A percentile compares a stretch with the other conserved stretches of the same genome.
These are phyloP conservation scores for Oppia nitens DNA, from an alignment of 1,140 invertebrate genomes.

Conservation along the genomic window DNA sequence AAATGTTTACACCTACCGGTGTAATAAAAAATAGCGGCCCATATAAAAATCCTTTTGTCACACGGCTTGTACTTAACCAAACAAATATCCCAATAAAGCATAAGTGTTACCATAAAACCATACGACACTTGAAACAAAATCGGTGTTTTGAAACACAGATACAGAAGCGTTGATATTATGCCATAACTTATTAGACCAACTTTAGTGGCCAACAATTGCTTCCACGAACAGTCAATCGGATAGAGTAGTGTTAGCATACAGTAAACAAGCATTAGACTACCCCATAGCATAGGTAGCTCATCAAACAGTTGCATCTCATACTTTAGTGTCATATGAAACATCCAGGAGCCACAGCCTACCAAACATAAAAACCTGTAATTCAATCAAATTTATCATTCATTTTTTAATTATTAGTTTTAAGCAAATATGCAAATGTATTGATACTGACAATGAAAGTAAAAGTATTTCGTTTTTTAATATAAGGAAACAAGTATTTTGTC, in stretches of 20 bases:
- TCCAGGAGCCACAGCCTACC: constrained; percentile 33
- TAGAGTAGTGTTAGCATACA: constrained; percentile 17
- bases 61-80: not conserved
- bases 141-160: constrained; percentile 19
- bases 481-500: too few relatives aligned
- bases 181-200: constrained; percentile 16
- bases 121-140: constrained; percentile 20
- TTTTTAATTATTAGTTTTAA: too few relatives aligned
- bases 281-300: constrained; percentile 32
- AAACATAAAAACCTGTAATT: constrained; percentile 24
- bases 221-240: not conserved
- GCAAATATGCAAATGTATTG: too few relatives aligned
- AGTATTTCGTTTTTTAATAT: too few relatives aligned
- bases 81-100: constrained; percentile 6
- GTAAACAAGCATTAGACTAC: constrained; percentile 26
- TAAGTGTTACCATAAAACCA: constrained; percentile 13
- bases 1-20: not conserved
- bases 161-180: constrained; percentile 10
- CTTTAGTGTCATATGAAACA: constrained; percentile 34
- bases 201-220: not conserved
- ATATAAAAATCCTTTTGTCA: constrained; percentile 7
- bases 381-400: too few relatives aligned
- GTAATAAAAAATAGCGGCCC: constrained; percentile 14
- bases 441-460: too few relatives aligned
- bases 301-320: constrained; percentile 34